Evolutionary conservation across 2,797 vertebrate genomes (phyloP).

Genomic region (Tauraco hartlaubi): DNA sequence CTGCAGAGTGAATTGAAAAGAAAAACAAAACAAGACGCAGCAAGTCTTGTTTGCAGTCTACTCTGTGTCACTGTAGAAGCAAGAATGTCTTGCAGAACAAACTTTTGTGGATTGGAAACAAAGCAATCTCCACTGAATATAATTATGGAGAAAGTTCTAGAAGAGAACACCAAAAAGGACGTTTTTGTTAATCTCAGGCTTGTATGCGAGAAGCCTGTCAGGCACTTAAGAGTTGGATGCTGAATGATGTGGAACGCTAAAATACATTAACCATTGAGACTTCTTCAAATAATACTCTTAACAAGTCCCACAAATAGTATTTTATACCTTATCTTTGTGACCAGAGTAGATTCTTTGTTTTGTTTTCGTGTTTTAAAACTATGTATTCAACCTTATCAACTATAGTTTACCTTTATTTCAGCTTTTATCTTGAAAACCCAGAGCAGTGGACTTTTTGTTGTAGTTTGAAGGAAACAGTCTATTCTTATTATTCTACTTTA

Average conservation of each 20-base stretch:
- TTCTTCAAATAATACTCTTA: neutral
- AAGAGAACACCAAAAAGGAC: neutral
- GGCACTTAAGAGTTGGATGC: neutral
- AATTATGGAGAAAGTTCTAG: neutral
- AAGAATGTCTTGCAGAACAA: neutral
- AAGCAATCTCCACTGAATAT: neutral
- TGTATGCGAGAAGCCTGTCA: neutral
- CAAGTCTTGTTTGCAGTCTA: neutral
- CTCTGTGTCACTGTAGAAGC: neutral
- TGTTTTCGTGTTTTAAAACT: neutral
- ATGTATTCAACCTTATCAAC: neutral
- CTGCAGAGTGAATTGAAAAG: neutral
- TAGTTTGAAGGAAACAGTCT: neutral
- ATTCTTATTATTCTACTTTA: neutral
- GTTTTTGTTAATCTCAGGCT: neutral
- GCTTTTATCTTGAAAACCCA: neutral
- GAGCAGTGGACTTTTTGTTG: neutral
- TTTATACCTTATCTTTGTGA: neutral
- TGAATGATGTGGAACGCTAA: neutral
- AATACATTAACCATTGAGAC: fast-evolving
- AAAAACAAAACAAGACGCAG: neutral
- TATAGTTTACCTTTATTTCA: neutral
- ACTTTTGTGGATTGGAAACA: neutral
- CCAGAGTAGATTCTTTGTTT: neutral
- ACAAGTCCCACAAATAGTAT: neutral